Evolutionary conservation across 2,113 vertebrate species (phyloP), one percentile per base, ranked within the genome.

Genomic region (Leptocoma aspasia): DNA sequence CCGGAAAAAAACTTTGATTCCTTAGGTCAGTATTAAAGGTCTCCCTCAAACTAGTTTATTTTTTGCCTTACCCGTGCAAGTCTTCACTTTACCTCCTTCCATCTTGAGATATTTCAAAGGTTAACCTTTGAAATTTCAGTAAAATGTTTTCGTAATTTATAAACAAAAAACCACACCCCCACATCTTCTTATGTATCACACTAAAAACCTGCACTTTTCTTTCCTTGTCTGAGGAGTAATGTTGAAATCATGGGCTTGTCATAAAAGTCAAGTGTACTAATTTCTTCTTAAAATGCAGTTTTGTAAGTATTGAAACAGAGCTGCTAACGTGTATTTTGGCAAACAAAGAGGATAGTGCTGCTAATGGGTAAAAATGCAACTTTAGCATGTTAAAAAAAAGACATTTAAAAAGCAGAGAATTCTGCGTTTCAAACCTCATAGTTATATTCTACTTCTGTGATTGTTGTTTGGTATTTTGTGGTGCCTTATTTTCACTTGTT

Each of bases 1-100:
- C 99, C 99, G 1, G 99, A 99, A 96, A 99, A 97, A 94, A 99
- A 98, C 97, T 99, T 98, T 78, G 95, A 98, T 94, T 99, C 99
- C 31, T 94, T 99, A 84, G 99, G 99, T 99, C 98, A 93, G 97
- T 97, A 80, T 84, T 76, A 19, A 37, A 61, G 6, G 9, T 71
- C 3, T 89, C 12, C n/a, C 33, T 81, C 24, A 68, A 53, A 26
- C 16, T 73, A 22, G 11, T 71, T 13, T 68, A 24, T 59, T 45
- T 42, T 22, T 37, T 86, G 21, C 80, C 8, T 72, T 85, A 41
- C 6, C 90, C 12, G 1, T 52, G 28, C 10, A 59, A 73, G 14
- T 70, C 23, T 86, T 89, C 23, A 5, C 23, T 57, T 6, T 45
- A 13, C 53, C 1, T 82, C 15, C 45, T 73, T 83, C 24, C 6